Percentiles rank a stretch among this genome's conserved stretches.
Evolutionary conservation across 2,797 vertebrate genomes (phyloP).

Genomic region (Crenuchus spilurus): DNA sequence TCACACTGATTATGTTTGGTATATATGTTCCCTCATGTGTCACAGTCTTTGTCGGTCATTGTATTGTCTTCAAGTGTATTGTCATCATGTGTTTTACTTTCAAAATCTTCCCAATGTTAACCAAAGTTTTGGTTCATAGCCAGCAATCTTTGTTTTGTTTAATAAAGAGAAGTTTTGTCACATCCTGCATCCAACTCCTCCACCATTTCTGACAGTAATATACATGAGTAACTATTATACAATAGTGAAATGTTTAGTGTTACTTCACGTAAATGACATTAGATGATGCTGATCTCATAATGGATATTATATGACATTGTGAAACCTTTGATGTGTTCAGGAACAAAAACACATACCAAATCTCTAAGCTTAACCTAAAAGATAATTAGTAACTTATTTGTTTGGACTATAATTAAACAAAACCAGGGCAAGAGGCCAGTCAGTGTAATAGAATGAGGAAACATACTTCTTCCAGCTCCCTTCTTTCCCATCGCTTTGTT

Average conservation of each 20-base stretch:
- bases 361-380: neutral
- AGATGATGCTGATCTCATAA: neutral
- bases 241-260: neutral
- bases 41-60: too few relatives aligned
- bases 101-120: too few relatives aligned
- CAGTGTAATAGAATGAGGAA: constrained; percentile 21
- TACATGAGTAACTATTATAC: neutral
- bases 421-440: neutral
- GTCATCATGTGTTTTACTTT: too few relatives aligned
- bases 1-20: too few relatives aligned
- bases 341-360: neutral
- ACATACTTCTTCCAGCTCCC: neutral
- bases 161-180: too few relatives aligned
- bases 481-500: constrained; percentile 12
- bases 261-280: neutral
- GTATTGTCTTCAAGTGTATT: too few relatives aligned
- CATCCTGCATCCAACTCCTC: too few relatives aligned
- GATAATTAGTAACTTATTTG: constrained; percentile 9
- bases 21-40: too few relatives aligned
- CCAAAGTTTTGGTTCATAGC: too few relatives aligned
- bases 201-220: too few relatives aligned
- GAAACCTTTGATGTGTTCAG: neutral
- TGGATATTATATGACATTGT: neutral
- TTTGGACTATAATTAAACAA: constrained; percentile 14
- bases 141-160: too few relatives aligned